A percentile compares a stretch with the other conserved stretches of the same genome.
phyloP scores from a whole-genome alignment of 2,113 vertebrate species.

The Hippopotamus amphibius region DNA sequence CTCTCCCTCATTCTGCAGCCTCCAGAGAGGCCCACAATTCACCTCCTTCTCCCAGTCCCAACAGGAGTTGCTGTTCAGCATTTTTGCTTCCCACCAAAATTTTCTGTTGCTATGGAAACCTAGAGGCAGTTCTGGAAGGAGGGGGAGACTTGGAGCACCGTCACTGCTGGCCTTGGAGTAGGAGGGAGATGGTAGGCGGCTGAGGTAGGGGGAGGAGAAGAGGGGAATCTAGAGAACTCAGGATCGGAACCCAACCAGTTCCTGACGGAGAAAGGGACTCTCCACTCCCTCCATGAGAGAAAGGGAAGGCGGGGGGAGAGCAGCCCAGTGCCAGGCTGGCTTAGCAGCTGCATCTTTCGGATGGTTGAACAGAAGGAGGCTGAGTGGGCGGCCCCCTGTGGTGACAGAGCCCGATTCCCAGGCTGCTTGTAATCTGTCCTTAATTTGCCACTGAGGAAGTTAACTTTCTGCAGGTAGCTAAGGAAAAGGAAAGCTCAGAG shows the following conservation, averaged over 20 bases:
- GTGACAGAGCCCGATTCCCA: slow-evolving; percentile 72
- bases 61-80: slow-evolving; percentile 74
- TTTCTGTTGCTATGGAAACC: slow-evolving; percentile 82
- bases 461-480: slow-evolving; percentile 80
- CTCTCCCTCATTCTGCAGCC: slow-evolving; percentile 1
- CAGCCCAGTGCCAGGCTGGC: slow-evolving; percentile 50
- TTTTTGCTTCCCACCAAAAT: slow-evolving; percentile 81
- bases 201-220: slow-evolving; percentile 43
- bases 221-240: slow-evolving; percentile 55
- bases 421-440: slow-evolving; percentile 83
- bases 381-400: slow-evolving; percentile 77
- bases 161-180: slow-evolving; percentile 74
- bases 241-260: background rate
- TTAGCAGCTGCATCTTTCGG: slow-evolving; percentile 69
- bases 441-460: slow-evolving; percentile 83
- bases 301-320: slow-evolving; percentile 41
- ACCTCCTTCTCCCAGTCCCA: slow-evolving; percentile 76
- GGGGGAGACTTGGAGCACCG: slow-evolving; percentile 76
- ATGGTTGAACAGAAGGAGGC: slow-evolving; percentile 79
- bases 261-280: slow-evolving; percentile 34
- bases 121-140: slow-evolving; percentile 71
- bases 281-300: background rate
- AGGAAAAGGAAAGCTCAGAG: slow-evolving; percentile 72
- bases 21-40: slow-evolving; percentile 70
- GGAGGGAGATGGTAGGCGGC: slow-evolving; percentile 77